Evolutionary conservation across 2,113 vertebrate genomes (phyloP).

Genomic region (Thinocorus orbignyianus): DNA sequence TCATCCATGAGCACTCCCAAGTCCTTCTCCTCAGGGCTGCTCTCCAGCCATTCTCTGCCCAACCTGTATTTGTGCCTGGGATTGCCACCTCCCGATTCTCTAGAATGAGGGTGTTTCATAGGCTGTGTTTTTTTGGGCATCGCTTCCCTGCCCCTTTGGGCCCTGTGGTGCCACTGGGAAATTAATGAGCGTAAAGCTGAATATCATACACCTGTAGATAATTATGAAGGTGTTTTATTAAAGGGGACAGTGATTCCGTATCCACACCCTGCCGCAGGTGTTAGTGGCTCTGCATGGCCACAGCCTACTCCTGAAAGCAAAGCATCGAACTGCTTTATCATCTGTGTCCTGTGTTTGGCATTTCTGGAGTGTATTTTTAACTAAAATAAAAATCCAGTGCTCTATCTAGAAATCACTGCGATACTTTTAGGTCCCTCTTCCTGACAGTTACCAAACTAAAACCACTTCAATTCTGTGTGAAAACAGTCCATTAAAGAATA

Average conservation of each 20-base stretch:
- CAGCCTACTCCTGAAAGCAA: no score
- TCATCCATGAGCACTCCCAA: no score
- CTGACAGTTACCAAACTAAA: accelerated
- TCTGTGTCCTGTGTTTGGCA: accelerated
- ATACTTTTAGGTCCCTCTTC: accelerated
- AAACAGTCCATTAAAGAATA: neutral
- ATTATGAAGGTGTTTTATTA: no score
- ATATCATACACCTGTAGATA: accelerated
- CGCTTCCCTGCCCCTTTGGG: no score
- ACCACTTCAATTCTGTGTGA: neutral
- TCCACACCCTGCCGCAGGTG: accelerated
- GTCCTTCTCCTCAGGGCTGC: no score
- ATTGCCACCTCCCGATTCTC: no score
- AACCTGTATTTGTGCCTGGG: no score
- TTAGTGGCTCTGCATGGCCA: neutral
- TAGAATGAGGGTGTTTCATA: no score
- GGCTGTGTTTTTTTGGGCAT: no score
- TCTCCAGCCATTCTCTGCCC: no score
- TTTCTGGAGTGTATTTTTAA: accelerated
- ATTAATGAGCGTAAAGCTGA: accelerated
- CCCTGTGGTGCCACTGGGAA: no score
- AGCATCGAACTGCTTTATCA: accelerated
- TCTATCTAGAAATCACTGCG: accelerated
- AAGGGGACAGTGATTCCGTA: no score
- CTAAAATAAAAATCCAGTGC: neutral